Conservation (phyloP, 2,797 vertebrate species). For the Echiichthys vipera region DNA sequence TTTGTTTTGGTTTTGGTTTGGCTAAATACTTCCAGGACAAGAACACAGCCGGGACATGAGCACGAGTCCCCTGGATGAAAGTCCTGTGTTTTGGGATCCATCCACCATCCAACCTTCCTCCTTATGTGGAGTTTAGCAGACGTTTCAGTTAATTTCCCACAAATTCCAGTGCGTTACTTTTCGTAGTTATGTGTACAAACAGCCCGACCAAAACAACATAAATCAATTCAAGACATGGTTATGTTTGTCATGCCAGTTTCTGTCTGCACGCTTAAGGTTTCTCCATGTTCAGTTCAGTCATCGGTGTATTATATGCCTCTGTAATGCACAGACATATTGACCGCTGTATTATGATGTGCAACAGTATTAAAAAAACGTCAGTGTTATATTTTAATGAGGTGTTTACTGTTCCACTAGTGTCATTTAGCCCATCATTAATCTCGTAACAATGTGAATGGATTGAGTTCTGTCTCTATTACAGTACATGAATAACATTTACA, state of each 20-base stretch:
- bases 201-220: conserved; percentile 15
- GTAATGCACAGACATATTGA: background rate
- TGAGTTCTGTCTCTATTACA: conserved; percentile 1
- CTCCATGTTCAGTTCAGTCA: conserved; percentile 17
- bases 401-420: background rate
- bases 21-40: too few relatives aligned
- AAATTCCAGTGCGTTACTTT: too few relatives aligned
- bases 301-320: too few relatives aligned
- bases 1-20: too few relatives aligned
- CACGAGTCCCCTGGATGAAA: too few relatives aligned
- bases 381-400: conserved; percentile 24
- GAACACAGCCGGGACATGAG: too few relatives aligned
- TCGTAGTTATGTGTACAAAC: too few relatives aligned
- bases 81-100: too few relatives aligned
- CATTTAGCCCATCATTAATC: conserved; percentile 31
- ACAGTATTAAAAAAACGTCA: conserved; percentile 31
- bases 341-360: background rate
- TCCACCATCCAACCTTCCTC: too few relatives aligned
- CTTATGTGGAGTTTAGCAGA: too few relatives aligned
- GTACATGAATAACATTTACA: conserved; percentile 5
- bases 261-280: background rate
- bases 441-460: conserved; percentile 19
- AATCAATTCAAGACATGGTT: conserved; percentile 24
- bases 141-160: too few relatives aligned
- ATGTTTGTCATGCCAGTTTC: background rate